phyloP scores from a whole-genome alignment of 2,888 invertebrate genomes.

The Pantelozetes paolii region DNA sequence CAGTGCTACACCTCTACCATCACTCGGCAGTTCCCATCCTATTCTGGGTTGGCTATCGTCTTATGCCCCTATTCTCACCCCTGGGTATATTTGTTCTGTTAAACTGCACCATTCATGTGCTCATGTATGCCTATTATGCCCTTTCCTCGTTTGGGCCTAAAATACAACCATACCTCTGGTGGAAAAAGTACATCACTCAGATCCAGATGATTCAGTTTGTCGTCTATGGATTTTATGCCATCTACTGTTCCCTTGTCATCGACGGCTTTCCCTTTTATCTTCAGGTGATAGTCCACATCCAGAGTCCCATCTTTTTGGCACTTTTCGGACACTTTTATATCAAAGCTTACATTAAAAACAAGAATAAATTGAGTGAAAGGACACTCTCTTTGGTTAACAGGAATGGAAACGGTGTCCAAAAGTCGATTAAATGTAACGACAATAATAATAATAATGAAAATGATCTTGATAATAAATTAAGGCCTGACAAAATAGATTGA shows the following conservation, averaged over 20 bases:
- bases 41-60: background rate
- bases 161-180: background rate
- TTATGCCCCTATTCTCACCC: background rate
- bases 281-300: background rate
- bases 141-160: slow-evolving; percentile 1
- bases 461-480: too few relatives aligned
- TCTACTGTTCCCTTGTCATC: slow-evolving; percentile 18
- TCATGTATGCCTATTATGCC: slow-evolving; percentile 8
- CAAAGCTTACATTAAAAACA: slow-evolving; percentile 10
- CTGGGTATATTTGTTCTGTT: background rate
- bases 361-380: background rate
- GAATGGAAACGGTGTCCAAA: too few relatives aligned
- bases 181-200: slow-evolving; percentile 14
- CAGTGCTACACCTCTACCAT: background rate
- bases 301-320: background rate
- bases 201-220: slow-evolving; percentile 8
- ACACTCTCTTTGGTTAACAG: too few relatives aligned
- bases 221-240: background rate
- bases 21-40: background rate
- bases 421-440: background rate
- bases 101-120: slow-evolving; percentile 15
- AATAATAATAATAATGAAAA: too few relatives aligned
- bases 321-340: slow-evolving; percentile 1
- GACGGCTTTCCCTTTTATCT: background rate
- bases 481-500: too few relatives aligned